Percentiles rank a stretch among this genome's conserved stretches.
phyloP scores from a whole-genome alignment of 2,797 vertebrate species.

The Brachyrhaphis roseni region DNA sequence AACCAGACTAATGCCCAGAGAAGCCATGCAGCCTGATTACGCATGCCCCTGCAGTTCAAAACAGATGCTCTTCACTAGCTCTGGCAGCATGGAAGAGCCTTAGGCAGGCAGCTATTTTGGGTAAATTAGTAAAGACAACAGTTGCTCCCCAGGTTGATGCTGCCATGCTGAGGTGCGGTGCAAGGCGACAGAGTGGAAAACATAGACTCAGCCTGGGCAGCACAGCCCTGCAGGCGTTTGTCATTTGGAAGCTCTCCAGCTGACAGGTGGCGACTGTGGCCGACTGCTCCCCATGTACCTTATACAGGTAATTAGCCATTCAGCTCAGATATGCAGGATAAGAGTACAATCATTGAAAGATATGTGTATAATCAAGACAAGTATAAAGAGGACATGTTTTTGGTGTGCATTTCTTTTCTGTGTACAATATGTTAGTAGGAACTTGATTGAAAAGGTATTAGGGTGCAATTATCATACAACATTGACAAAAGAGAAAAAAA shows the following conservation, averaged over 20 bases:
- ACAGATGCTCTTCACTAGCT: slow-evolving; percentile 76
- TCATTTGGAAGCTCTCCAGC: slow-evolving; percentile 76
- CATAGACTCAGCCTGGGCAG: slow-evolving; percentile 69
- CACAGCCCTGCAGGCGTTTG: slow-evolving; percentile 64
- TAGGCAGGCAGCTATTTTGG: slow-evolving; percentile 74
- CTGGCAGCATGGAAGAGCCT: slow-evolving; percentile 61
- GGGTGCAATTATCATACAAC: not conserved
- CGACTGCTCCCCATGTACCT: slow-evolving; percentile 62
- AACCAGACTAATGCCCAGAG: slow-evolving; percentile 44
- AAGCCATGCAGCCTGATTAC: slow-evolving; percentile 63
- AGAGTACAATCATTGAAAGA: slow-evolving; percentile 57
- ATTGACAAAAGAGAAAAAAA: not conserved
- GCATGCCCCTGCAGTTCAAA: slow-evolving; percentile 70
- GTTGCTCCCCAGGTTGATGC: slow-evolving; percentile 74
- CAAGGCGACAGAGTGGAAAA: slow-evolving; percentile 75
- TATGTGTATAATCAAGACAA: slow-evolving; percentile 59
- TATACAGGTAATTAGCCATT: slow-evolving; percentile 74
- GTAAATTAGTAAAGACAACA: slow-evolving; percentile 81
- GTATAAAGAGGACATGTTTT: slow-evolving; percentile 41
- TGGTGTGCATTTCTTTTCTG: slow-evolving; percentile 35
- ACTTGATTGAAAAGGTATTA: not conserved
- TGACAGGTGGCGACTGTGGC: slow-evolving; percentile 71
- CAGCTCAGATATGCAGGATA: slow-evolving; percentile 47
- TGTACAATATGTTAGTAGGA: slow-evolving; percentile 12
- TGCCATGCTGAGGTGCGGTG: slow-evolving; percentile 68